Evolutionary conservation across 2,888 invertebrate species (phyloP).

Genomic region (Drosophila neoperkinsi): DNA sequence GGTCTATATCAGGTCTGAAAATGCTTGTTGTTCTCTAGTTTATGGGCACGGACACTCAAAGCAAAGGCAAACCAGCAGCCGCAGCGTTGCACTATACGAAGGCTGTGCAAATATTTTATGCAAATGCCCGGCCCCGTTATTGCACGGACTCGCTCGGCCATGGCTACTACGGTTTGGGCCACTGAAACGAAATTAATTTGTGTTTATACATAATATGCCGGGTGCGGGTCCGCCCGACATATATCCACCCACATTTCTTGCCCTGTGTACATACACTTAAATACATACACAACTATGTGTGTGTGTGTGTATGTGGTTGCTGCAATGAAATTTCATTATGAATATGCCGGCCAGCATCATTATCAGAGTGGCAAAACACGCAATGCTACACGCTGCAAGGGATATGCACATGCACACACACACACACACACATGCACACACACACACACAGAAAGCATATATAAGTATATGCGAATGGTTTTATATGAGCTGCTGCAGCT

Average conservation of each 20-base stretch:
- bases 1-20: constrained; percentile 63
- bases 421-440: constrained; percentile 26
- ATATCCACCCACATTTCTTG: constrained; percentile 36
- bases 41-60: constrained; percentile 72
- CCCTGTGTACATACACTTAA: constrained; percentile 61
- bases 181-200: constrained; percentile 82
- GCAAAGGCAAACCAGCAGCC: constrained; percentile 60
- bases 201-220: constrained; percentile 82
- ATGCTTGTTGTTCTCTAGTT: constrained; percentile 76
- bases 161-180: constrained; percentile 72
- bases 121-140: constrained; percentile 77
- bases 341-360: constrained; percentile 79
- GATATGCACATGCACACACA: constrained; percentile 65
- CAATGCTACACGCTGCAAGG: constrained; percentile 74
- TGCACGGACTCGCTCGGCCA: constrained; percentile 71
- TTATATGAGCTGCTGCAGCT: constrained; percentile 70
- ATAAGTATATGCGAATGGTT: constrained; percentile 70
- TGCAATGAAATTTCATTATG: constrained; percentile 80
- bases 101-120: constrained; percentile 84
- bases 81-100: constrained; percentile 72
- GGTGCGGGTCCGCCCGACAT: constrained; percentile 41
- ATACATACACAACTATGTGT: constrained; percentile 30
- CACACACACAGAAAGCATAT: constrained; percentile 12
- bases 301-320: constrained; percentile 47
- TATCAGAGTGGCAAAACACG: constrained; percentile 79